Percentiles rank a stretch among this genome's conserved stretches.
phyloP scores from a whole-genome alignment of 1,140 invertebrate species.

The Achatina immaculata region DNA sequence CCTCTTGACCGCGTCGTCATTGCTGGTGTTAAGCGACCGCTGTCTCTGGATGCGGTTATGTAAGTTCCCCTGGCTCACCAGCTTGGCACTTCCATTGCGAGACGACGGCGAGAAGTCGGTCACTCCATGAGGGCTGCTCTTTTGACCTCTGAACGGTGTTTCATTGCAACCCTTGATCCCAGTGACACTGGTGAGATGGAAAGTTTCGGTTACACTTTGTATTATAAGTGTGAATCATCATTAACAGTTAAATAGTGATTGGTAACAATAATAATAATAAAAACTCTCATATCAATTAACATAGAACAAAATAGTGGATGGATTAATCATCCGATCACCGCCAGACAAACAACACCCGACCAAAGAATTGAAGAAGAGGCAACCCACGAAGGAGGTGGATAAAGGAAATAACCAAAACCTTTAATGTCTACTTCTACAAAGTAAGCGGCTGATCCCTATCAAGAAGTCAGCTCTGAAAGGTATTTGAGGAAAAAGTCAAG shows the following conservation, averaged over 20 bases:
- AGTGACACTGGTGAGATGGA: conserved; percentile 15
- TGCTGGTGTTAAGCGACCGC: conserved; percentile 61
- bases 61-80: background rate
- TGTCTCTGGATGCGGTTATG: conserved; percentile 54
- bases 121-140: background rate
- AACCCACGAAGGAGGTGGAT: too few species aligned
- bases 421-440: too few species aligned
- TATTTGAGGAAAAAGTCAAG: too few species aligned
- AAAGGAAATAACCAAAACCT: too few species aligned
- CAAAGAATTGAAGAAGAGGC: too few species aligned
- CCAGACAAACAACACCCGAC: too few species aligned
- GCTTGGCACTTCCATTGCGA: background rate
- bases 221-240: background rate
- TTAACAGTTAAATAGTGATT: background rate
- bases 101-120: background rate
- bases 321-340: too few species aligned
- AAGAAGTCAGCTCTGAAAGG: too few species aligned
- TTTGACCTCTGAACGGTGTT: background rate
- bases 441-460: too few species aligned
- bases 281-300: background rate
- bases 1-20: conserved; percentile 65
- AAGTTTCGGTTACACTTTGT: background rate
- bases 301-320: too few species aligned
- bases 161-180: conserved; percentile 12
- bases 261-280: too few species aligned